These are phyloP conservation scores for Scrobipalpa costella DNA, from an alignment of 2,888 invertebrate species.

Conservation along the genomic window DNA sequence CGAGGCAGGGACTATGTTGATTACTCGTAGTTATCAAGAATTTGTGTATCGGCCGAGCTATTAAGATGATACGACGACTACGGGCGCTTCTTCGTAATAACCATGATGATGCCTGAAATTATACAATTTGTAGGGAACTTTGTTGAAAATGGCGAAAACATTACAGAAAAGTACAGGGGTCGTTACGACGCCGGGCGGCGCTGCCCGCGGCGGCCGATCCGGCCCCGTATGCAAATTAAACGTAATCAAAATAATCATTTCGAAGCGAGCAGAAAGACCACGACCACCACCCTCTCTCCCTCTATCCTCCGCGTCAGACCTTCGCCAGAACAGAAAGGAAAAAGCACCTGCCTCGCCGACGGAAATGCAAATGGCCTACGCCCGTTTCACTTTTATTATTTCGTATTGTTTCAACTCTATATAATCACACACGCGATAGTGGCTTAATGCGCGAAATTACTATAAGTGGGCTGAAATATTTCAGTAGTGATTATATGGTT, in stretches of 20 bases:
- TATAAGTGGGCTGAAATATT: constrained; percentile 69
- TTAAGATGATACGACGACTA: constrained; percentile 70
- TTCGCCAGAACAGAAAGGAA: constrained; percentile 50
- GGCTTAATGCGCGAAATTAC: constrained; percentile 70
- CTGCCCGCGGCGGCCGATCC: constrained; percentile 59
- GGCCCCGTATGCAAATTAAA: constrained; percentile 78
- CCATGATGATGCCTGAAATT: constrained; percentile 79
- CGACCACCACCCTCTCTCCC: constrained; percentile 51
- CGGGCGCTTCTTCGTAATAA: constrained; percentile 78
- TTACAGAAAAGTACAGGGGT: constrained; percentile 80
- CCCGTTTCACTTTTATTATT: constrained; percentile 72
- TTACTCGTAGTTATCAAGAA: constrained; percentile 79
- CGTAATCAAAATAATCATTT: constrained; percentile 81
- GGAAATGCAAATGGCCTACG: constrained; percentile 71
- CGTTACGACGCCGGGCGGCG: constrained; percentile 66
- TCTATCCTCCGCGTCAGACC: constrained; percentile 47
- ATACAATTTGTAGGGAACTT: constrained; percentile 80
- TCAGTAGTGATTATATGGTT: constrained; percentile 62
- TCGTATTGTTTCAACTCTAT: constrained; percentile 66
- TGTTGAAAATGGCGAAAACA: constrained; percentile 81
- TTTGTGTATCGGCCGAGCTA: constrained; percentile 67
- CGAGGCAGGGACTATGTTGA: constrained; percentile 75
- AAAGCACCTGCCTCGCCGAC: constrained; percentile 53
- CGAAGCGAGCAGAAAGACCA: constrained; percentile 54
- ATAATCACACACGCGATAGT: constrained; percentile 69